Conservation (phyloP, 2,797 vertebrate species). For the Manis javanica region DNA sequence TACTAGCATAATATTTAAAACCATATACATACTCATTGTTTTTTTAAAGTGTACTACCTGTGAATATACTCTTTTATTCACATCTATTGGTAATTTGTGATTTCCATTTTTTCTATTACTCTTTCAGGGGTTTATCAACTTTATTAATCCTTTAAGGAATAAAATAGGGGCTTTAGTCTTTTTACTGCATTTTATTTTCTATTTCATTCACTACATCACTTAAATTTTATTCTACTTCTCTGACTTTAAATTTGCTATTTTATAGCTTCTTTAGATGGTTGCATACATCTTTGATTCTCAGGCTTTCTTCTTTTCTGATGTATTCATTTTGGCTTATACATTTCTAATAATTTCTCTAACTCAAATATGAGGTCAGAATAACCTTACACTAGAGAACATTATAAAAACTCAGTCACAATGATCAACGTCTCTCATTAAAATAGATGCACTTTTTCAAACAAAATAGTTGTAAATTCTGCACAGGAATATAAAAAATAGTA, state of each 20-base stretch:
- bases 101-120: not conserved
- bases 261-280: not conserved
- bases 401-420: not conserved
- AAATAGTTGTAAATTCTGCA: not conserved
- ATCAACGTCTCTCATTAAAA: not conserved
- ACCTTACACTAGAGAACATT: not conserved
- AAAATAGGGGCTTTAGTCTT: not conserved
- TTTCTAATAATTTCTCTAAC: not conserved
- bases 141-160: not conserved
- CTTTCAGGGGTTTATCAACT: not conserved
- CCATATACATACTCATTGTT: not conserved
- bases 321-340: not conserved
- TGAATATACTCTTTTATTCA: not conserved
- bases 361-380: not conserved
- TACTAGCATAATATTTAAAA: conserved; percentile 3
- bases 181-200: not conserved
- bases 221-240: conserved; percentile 28
- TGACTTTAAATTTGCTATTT: not conserved
- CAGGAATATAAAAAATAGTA: not conserved
- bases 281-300: not conserved
- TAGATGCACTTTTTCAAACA: not conserved
- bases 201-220: not conserved
- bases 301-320: not conserved
- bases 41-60: conserved; percentile 5
- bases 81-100: not conserved